These are phyloP conservation scores for Leptinotarsa texana DNA, from an alignment of 1,140 invertebrate species.

Conservation along the genomic window DNA sequence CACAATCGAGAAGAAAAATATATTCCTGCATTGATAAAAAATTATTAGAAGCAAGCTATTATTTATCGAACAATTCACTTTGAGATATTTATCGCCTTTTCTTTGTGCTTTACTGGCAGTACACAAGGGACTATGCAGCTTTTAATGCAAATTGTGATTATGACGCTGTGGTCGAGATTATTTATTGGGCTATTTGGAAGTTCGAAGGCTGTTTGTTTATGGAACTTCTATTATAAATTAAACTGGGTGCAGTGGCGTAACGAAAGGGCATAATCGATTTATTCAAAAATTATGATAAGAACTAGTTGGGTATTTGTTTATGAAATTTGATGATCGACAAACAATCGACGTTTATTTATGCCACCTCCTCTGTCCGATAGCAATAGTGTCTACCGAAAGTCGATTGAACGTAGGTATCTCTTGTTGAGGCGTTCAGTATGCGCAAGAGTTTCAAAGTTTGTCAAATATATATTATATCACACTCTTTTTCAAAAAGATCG, in stretches of 20 bases:
- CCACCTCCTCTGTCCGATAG: no score
- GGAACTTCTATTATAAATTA: neutral
- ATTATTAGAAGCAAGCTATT: slow-evolving; percentile 4
- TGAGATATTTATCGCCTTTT: neutral
- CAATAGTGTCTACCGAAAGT: no score
- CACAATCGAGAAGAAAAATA: neutral
- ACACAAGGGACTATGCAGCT: neutral
- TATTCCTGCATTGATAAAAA: neutral
- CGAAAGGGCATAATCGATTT: neutral
- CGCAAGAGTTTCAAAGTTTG: no score
- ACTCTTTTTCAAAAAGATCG: no score
- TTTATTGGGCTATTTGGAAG: slow-evolving; percentile 22
- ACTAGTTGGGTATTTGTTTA: no score
- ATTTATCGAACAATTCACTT: slow-evolving; percentile 4
- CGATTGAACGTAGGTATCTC: no score
- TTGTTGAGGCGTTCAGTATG: no score
- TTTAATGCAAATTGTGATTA: slow-evolving; percentile 13
- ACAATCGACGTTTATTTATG: no score
- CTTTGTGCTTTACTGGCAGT: slow-evolving; percentile 1
- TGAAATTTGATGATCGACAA: no score
- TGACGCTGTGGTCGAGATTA: slow-evolving; percentile 28
- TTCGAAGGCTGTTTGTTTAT: slow-evolving; percentile 27
- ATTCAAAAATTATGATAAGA: neutral
- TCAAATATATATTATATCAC: no score
- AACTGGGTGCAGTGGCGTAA: neutral